Evolutionary conservation across 2,113 vertebrate species (phyloP).

Genomic region (Urocynchramus pylzowi): DNA sequence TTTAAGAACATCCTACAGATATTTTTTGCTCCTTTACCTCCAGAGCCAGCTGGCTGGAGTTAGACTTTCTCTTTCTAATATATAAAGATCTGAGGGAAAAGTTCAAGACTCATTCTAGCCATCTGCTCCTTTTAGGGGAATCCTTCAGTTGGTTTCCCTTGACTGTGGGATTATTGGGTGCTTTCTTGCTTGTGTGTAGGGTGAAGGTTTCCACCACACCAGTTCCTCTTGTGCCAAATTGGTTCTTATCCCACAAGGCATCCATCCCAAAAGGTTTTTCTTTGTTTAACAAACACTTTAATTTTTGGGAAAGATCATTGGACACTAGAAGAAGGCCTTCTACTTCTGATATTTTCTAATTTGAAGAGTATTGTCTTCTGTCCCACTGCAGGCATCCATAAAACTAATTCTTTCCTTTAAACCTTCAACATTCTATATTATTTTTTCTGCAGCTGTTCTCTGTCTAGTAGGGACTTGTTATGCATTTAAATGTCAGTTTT

Average conservation of each 20-base stretch:
- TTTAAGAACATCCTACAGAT: background rate
- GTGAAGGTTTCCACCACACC: background rate
- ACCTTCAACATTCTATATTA: background rate
- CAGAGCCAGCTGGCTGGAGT: background rate
- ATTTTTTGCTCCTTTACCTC: background rate
- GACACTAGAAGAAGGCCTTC: background rate
- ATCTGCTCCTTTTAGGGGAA: background rate
- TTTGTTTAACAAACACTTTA: background rate
- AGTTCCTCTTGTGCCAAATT: background rate
- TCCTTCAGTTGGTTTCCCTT: background rate
- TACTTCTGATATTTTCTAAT: background rate
- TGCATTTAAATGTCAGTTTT: background rate
- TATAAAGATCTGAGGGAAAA: background rate
- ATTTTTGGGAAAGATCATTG: background rate
- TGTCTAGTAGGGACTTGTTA: background rate
- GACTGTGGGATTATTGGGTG: background rate
- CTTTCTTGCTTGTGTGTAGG: background rate
- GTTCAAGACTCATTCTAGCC: background rate
- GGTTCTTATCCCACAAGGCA: background rate
- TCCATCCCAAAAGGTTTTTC: background rate
- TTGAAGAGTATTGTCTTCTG: background rate
- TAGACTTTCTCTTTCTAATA: background rate
- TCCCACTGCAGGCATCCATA: background rate
- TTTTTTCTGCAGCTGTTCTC: background rate
- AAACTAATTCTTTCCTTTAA: background rate